Base-by-base conservation (phyloP, 2,113 vertebrate genomes). In the Parus major region DNA sequence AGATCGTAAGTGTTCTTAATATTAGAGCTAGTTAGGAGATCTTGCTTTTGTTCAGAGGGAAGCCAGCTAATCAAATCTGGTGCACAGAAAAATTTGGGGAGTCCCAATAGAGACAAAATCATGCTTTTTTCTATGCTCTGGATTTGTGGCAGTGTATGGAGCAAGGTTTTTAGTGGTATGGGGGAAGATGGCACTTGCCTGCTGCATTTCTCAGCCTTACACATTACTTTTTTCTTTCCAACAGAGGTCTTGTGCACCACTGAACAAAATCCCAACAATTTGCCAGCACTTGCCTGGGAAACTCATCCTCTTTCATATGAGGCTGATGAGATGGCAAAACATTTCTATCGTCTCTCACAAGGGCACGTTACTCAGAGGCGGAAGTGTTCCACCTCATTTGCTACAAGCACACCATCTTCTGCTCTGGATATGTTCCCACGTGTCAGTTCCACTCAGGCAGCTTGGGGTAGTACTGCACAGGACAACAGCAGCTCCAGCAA, bases 351-450 rank as follows among this genome's bases (percentile, higher is more conserved):
- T 59, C 52, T 92, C n/a, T 82, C 93, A n/a, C 64, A 92, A 72
- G 91, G 78, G 25, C 84, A 96, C 0, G 1, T 97, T 49, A 97
- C 96, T 35, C 66, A 85, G 75, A 95, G 97, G 47, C 97, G 72
- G 68, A 98, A 96, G 20, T 42, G 14, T 39, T 96, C 92, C 50
- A 80, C 71, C 11, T 19, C 80, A 3, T 92, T 79, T 95, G 61
- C 69, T 33, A 89, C 94, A 33, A 96, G 94, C 61, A 94, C 80
- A 77, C 88, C 77, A 29, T 95, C 91, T 69, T 61, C 86, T 70
- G 82, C 7, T 36, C 78, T n/a, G 61, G 90, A 33, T 47, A 16
- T 49, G 50, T 84, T 88, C 33, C 63, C 83, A 35, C 7, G 0
- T 12, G 20, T 44, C 33, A 44, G 33, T 52, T 93, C 92, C 31